Evolutionary conservation across 2,888 invertebrate genomes (phyloP), one percentile per base, ranked within the genome.

Genomic region (Drosophila greeni): DNA sequence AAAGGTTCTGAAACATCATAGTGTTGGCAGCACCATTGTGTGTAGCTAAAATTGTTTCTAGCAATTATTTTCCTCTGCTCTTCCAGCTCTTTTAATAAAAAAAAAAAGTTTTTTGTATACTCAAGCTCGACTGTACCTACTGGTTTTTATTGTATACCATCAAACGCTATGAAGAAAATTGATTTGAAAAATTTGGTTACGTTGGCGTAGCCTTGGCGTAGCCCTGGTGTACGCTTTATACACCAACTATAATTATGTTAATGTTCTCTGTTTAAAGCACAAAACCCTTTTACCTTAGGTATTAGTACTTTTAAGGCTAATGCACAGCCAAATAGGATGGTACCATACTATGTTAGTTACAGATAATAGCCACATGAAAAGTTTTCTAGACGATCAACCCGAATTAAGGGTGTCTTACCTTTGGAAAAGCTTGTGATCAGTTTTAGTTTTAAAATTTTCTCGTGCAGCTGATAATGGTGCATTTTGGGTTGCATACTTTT

Each of bases 391-490:
- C 31, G 26, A 37, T 5, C n/a, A 48, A 29, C 40, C 40, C 18
- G 14, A 61, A 48, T 23, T 48, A 4, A 26, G 12, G 11, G 24
- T 31, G 60, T 42, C 65, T 65, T 61, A 65, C 65, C 65, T 65
- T 53, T 40, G 34, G 20, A 11, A 20, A 29, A 42, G 40, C 29
- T 36, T 40, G 26, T 42, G 39, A 18, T 48, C 40, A 12, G 36
- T n/a, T 43, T 40, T 47, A 33, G 24, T 47, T 20, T 26, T 26
- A 26, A 12, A 33, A 34, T 62, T 36, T 59, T 45, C 26, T 52
- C 39, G 39, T 40, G 45, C 48, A 48, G 52, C 34, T 65, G 48
- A 40, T 12, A 29, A 34, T 31, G 37, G 34, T 33, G 24, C 31
- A 33, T 20, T 34, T 26, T 47, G 60, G 29, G 23, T 31, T 39